Evolutionary conservation across 1,140 invertebrate genomes (phyloP), one percentile per base, ranked within the genome.

Genomic region (Contarinia nasturtii): DNA sequence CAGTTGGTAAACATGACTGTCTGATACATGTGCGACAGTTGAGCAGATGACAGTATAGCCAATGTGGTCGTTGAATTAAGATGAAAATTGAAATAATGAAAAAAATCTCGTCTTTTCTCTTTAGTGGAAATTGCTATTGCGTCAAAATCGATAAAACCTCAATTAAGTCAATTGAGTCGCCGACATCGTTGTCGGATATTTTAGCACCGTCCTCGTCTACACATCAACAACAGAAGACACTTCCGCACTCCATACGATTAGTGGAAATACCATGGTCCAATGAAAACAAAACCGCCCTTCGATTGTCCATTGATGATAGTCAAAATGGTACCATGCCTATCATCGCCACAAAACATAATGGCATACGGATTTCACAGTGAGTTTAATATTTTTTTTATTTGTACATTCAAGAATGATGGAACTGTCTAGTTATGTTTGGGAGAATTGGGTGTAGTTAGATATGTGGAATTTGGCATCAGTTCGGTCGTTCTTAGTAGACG

Each of bases 221-320:
- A 15, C 27, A 22, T 17, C 37, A 21, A 7, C 20, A 21, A 44
- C 47, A 48, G n/a, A 44, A 44, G 43, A n/a, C 22, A 20, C 11
- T 17, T 36, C 19, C 18, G 47, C 83, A 86, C 59, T 85, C 80
- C 33, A 87, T 86, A 49, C 73, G 82, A 47, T 63, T 88, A 33
- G 78, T 88, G 2, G 82, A 86, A 57, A 77, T 86, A 51, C 80
- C 81, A 45, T 60, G 69, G 55, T 54, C 52, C 53, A 46, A 49
- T 55, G n/a, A 58, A 57, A 45, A 59, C 67, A 43, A 44, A 47
- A 37, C 15, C 37, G 48, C 50, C 56, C 7, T 59, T 62, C 45
- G 65, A 61, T 50, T 61, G 14, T 45, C 46, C 8, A 42, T 48
- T 60, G 41, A 63, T 72, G 53, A 70, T 70, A 51, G 76, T 79